Percentiles rank a stretch among this genome's conserved stretches.
Evolutionary conservation across 2,113 vertebrate species (phyloP).

Genomic region (Xiphophorus hellerii): DNA sequence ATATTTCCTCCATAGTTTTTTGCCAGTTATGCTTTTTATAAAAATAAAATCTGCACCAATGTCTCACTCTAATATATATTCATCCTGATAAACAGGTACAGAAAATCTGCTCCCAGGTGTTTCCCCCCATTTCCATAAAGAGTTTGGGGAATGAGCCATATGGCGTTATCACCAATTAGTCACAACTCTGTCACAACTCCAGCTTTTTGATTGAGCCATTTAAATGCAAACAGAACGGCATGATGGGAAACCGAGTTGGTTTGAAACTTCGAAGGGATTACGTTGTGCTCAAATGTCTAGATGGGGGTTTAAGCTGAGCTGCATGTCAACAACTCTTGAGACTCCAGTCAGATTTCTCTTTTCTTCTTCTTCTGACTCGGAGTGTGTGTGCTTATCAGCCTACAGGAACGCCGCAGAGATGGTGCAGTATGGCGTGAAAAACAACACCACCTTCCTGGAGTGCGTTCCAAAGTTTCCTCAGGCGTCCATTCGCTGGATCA

Average conservation of each 20-base stretch:
- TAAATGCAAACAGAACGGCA: conserved; percentile 24
- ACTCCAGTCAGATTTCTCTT: conserved; percentile 35
- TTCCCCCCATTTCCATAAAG: neutral
- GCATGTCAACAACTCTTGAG: conserved; percentile 50
- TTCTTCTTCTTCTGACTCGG: conserved; percentile 53
- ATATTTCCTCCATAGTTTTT: too few species aligned
- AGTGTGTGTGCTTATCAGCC: conserved; percentile 72
- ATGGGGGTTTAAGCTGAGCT: conserved; percentile 33
- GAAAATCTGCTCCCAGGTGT: too few species aligned
- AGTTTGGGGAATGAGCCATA: conserved; percentile 51
- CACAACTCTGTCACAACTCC: conserved; percentile 44
- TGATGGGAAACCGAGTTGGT: conserved; percentile 3
- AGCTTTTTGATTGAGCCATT: conserved; percentile 47
- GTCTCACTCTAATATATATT: too few species aligned
- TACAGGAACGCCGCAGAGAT: conserved; percentile 95
- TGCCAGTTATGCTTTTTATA: too few species aligned
- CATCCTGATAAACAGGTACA: too few species aligned
- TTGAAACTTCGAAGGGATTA: neutral
- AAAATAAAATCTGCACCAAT: too few species aligned
- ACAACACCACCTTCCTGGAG: conserved; percentile 97
- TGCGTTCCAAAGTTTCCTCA: conserved; percentile 94
- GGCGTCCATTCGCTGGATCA: conserved; percentile 92
- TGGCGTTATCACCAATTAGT: conserved; percentile 67
- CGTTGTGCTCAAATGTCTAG: conserved; percentile 13
- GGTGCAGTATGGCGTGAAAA: conserved; percentile 93